phyloP scores from a whole-genome alignment of 2,797 vertebrate genomes.

The Manis crassicaudata region DNA sequence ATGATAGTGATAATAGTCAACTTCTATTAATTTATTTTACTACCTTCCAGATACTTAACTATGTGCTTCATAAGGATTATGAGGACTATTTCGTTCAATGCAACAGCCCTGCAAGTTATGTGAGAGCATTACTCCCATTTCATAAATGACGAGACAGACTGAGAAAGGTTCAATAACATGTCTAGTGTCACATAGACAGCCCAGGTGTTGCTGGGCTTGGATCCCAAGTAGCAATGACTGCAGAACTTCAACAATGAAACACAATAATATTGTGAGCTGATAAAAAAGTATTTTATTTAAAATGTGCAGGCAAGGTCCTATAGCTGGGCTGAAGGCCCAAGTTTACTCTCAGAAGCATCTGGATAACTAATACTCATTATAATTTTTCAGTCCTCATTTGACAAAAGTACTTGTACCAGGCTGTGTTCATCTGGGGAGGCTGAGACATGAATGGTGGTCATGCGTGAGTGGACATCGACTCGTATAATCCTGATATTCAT shows the following conservation, averaged over 20 bases:
- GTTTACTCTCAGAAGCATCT: neutral
- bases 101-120: neutral
- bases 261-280: neutral
- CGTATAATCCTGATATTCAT: neutral
- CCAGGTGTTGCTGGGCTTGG: fast-evolving
- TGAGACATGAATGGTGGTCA: neutral
- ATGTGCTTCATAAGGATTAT: neutral
- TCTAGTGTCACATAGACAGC: neutral
- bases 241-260: neutral
- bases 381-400: neutral
- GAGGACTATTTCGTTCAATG: neutral
- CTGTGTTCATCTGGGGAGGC: neutral
- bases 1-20: neutral
- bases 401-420: neutral
- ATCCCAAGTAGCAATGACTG: neutral
- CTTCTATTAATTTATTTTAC: neutral
- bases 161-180: neutral
- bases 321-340: neutral
- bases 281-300: neutral
- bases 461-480: neutral
- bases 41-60: neutral
- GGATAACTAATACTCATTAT: neutral
- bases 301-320: neutral
- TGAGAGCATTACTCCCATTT: neutral
- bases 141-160: neutral